Base-by-base conservation (phyloP, 92 coral and sea anemone species). In the Siderastrea siderea region DNA sequence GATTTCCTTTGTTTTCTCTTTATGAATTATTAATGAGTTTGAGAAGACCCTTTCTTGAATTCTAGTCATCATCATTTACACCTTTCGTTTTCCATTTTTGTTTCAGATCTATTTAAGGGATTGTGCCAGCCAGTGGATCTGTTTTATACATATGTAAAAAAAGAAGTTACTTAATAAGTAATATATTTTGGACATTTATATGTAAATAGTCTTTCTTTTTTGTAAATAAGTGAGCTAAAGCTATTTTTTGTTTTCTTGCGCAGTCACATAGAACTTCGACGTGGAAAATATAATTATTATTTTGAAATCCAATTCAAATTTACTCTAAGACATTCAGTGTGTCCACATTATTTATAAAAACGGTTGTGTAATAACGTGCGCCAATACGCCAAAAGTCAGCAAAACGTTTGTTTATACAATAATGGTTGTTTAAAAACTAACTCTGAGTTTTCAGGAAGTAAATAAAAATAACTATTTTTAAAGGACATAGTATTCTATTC, bases 341-440 rank as follows among this genome's bases (percentile, higher is more conserved):
- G 51, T 60, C 47, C 38, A 1, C 59, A 7, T 80, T 80, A 80
- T 80, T 67, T 80, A 67, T 80, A 9, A 13, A 68, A 19, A 80
- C 67, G 10, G 57, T 47, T 61, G 46, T 60, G 38, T 26, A 26
- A 26, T 26, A 26, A 26, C 38, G 38, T 26, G 38, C 38, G 38
- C 38, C 38, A 26, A 26, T 26, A 26, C 38, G 38, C 38, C 7
- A 6, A 53, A 74, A 48, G 51, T 1, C 45, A 50, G 14, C 45
- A 7, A 74, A 53, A 17, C 78, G 38, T 26, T 26, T 26, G 38
- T 26, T 26, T 26, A 26, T 26, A 26, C 38, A 26, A 26, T 26
- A 26, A 26, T 26, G 38, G 38, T 26, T 26, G 38, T 26, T 26
- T 26, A 26, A 26, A 26, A 26, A 26, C 38, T 26, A 26, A 26